Base-by-base conservation (phyloP, 2,113 vertebrate genomes). In the Pogona vitticeps region DNA sequence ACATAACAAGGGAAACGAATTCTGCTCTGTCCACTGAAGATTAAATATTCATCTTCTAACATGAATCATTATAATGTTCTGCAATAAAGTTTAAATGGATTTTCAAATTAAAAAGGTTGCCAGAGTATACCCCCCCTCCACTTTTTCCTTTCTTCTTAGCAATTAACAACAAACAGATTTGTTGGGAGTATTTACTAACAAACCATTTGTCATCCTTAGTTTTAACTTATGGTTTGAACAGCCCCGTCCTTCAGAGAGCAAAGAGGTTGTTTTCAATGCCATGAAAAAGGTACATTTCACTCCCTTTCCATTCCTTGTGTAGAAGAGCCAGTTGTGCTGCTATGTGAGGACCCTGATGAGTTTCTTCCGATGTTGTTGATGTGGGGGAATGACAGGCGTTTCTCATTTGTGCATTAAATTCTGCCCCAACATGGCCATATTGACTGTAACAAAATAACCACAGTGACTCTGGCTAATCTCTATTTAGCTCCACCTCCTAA, bases 31-130 rank as follows among this genome's bases (percentile, higher is more conserved):
- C 78, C 68, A 65, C 4, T 86, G 80, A 87, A 91, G 80, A 87
- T 15, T 72, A 73, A 89, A 59, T 80, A 90, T 90, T 93, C 90
- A 79, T 89, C 86, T 82, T 72, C 79, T 90, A 40, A 2, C 72
- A 86, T 92, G 82, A 84, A 36, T 88, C 90, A 87, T 20, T 42
- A 68, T n/a, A 28, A 79, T 78, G 36, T 2, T 18, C 72, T 65
- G 76, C 65, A 84, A 79, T 67, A 42, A 86, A 83, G 78, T 90
- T 90, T 56, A 72, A 76, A 90, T 56, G 38, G 72, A 56, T 28
- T 59, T 56, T 88, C 87, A 68, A 33, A 71, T 82, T 89, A 84
- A 88, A 81, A 42, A 86, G 63, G 85, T n/a, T 89, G 91, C 90
- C 85, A 87, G 81, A 71, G 68, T 83, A 63, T 46, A 13, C 20